A percentile compares a stretch with the other conserved stretches of the same genome.
phyloP scores from a whole-genome alignment of 2,888 invertebrate species.

The Trachelus troglodyta region DNA sequence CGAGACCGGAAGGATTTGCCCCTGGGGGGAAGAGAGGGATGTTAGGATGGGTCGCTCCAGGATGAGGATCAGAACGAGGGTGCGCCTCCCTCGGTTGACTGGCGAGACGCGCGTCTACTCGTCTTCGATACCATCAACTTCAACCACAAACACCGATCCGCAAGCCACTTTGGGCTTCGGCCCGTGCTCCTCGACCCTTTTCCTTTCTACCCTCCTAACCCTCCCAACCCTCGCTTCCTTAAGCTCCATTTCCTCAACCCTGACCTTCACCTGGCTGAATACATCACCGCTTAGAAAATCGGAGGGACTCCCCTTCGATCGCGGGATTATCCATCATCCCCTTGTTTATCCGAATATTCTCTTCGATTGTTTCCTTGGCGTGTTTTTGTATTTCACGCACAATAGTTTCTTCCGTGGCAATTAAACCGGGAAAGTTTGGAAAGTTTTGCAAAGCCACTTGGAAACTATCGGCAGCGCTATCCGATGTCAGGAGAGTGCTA shows the following conservation, averaged over 20 bases:
- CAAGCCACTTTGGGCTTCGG: slow-evolving; percentile 50
- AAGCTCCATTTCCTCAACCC: slow-evolving; percentile 6
- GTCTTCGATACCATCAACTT: slow-evolving; percentile 58
- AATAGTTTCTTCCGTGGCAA: not conserved
- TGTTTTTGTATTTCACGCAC: not conserved
- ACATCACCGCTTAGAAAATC: not conserved
- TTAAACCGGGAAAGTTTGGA: not conserved
- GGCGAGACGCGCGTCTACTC: slow-evolving; percentile 46
- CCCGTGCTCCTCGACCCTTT: slow-evolving; percentile 20
- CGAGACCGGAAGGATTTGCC: slow-evolving; percentile 38
- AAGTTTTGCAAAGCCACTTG: not conserved
- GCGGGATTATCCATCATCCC: not conserved
- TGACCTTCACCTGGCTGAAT: not conserved
- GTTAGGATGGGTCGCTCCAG: slow-evolving; percentile 18
- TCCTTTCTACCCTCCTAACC: not conserved
- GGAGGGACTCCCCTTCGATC: not conserved
- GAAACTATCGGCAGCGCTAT: not conserved
- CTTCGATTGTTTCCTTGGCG: not conserved
- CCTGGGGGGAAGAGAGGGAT: slow-evolving; percentile 24
- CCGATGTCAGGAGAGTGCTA: slow-evolving; percentile 15
- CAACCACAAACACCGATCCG: slow-evolving; percentile 57
- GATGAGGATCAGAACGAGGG: slow-evolving; percentile 35
- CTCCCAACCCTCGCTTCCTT: slow-evolving; percentile 4
- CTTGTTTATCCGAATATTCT: not conserved
- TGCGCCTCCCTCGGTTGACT: slow-evolving; percentile 40